phyloP scores from a whole-genome alignment of 2,888 invertebrate genomes.

The Epinotia nisella region DNA sequence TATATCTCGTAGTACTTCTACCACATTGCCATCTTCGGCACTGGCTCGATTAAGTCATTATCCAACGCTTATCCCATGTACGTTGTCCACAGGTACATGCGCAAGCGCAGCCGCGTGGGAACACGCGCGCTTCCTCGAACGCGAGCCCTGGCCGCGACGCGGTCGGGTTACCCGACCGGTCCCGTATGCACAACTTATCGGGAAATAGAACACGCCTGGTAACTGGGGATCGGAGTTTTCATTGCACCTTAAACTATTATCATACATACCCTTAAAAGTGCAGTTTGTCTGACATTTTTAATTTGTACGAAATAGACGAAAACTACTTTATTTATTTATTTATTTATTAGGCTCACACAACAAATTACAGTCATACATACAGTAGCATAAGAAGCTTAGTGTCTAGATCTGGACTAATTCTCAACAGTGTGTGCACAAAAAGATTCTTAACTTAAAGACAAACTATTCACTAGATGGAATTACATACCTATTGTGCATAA shows the following conservation, averaged over 20 bases:
- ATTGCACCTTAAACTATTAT: not conserved
- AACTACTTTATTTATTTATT: too few relatives aligned
- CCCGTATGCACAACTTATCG: conserved; percentile 27
- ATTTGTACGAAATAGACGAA: too few relatives aligned
- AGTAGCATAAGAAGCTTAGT: too few relatives aligned
- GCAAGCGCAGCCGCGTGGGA: conserved; percentile 60
- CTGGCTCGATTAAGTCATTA: conserved; percentile 40
- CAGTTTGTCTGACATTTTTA: too few relatives aligned
- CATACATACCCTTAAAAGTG: too few relatives aligned
- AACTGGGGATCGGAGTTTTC: not conserved
- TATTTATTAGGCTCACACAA: too few relatives aligned
- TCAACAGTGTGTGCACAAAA: too few relatives aligned
- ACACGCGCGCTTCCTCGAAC: conserved; percentile 53
- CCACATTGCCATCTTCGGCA: not conserved
- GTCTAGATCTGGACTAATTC: too few relatives aligned
- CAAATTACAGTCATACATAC: too few relatives aligned
- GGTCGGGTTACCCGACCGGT: conserved; percentile 48
- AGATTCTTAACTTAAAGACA: too few relatives aligned
- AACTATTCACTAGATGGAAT: too few relatives aligned
- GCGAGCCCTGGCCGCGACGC: conserved; percentile 44
- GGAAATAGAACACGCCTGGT: conserved; percentile 43
- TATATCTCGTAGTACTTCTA: not conserved
- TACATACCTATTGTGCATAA: too few relatives aligned
- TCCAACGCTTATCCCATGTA: conserved; percentile 39
- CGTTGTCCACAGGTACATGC: conserved; percentile 58